phyloP scores from a whole-genome alignment of 1,140 invertebrate genomes.

The Adoxophyes honmai region DNA sequence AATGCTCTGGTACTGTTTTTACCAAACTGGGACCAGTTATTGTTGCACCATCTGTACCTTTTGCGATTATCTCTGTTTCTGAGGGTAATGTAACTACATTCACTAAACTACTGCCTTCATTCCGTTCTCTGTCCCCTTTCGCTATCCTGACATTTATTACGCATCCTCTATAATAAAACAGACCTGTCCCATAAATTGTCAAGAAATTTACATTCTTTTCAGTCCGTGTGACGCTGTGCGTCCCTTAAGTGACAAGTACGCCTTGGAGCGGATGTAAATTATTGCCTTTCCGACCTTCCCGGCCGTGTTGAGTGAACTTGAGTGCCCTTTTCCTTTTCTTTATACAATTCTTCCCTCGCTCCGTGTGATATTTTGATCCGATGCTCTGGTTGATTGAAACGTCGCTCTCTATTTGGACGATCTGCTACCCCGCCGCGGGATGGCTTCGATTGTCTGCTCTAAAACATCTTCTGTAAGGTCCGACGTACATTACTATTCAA shows the following conservation, averaged over 20 bases:
- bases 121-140: no score
- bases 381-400: neutral
- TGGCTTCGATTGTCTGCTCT: neutral
- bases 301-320: neutral
- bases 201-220: neutral
- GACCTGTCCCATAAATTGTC: neutral
- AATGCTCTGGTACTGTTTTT: no score
- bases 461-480: neutral
- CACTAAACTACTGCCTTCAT: no score
- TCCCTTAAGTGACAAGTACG: slow-evolving; percentile 3
- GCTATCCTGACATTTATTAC: no score
- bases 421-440: neutral
- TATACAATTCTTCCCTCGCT: neutral
- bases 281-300: slow-evolving; percentile 8
- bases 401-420: neutral
- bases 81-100: no score
- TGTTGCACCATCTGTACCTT: no score
- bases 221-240: neutral
- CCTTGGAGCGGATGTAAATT: slow-evolving; percentile 1
- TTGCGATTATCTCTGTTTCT: no score
- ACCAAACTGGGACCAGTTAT: no score
- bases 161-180: neutral
- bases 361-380: neutral
- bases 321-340: slow-evolving; percentile 4
- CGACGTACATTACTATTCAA: no score